Base-by-base conservation (phyloP, 1,140 invertebrate genomes). In the Drosophila obscura region DNA sequence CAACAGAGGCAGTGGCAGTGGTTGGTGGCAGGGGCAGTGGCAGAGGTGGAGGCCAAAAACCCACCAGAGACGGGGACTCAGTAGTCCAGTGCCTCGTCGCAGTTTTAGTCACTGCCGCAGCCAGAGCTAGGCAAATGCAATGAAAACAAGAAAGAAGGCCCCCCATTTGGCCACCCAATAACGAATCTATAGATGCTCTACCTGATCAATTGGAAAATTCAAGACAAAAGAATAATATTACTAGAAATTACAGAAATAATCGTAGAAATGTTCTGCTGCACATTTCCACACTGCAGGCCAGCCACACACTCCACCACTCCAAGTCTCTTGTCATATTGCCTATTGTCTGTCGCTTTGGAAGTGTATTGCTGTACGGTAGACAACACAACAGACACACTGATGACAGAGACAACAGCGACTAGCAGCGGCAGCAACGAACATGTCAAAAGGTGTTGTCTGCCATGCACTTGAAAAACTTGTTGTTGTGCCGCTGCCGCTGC, bases 361-460 rank as follows among this genome's bases (percentile, higher is more conserved):
- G 66, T 11, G 66, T 69, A 69, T 69, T 11, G 50, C 64, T 13
- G 51, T 69, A 68, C 66, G 11, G 63, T 68, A 43, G 24, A 56
- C 39, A 52, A 39, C 4, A 7, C 9, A 7, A 39, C 35, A 53
- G 39, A 53, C 15, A 58, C 41, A 45, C 39, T 24, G 48, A 46
- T 58, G 49, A 65, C 45, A 50, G 43, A 24, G 52, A 8, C 46
- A 35, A 13, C 26, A 24, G 26, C 43, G 9, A 56, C 49, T 41
- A 55, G 55, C 65, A 49, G 55, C 62, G 61, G 76, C 72, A 84
- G 67, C 77, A 59, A 64, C 65, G 57, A 78, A 66, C 78, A 68
- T 87, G 78, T 87, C 82, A 87, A 82, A 82, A 85, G 82, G 82
- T 87, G 82, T 85, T 82, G 81, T 75, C 80, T 75, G 74, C 78